Base-by-base conservation (phyloP, 2,797 vertebrate genomes). In the Mus minutoides region DNA sequence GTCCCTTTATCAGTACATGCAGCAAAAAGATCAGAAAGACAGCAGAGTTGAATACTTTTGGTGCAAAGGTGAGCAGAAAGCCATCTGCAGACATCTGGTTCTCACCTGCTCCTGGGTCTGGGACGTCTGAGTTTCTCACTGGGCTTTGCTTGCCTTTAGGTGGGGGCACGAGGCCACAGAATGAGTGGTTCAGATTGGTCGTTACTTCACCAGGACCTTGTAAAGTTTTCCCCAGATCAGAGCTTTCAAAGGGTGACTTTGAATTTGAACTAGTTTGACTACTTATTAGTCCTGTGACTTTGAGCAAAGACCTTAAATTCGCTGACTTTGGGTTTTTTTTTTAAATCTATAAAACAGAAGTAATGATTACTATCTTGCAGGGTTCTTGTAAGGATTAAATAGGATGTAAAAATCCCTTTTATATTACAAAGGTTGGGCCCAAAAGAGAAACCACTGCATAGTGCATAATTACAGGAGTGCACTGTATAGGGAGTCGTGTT, bases 321-420 rank as follows among this genome's bases (percentile, higher is more conserved):
- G 11, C 78, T 69, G 52, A 87, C 64, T 88, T 94, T 93, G 24
- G 22, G 2, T 43, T 92, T 75, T 52, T 77, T 73, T 46, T 80
- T 24, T n/a, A n/a, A 9, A 24, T 92, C 73, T 92, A 1, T 93
- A 78, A 92, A 95, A 67, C 24, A 88, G 64, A 96, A 76, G n/a
- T 88, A 92, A 71, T 80, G 43, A 91, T 95, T 76, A 94, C 79
- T 79, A 60, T 22, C n/a, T 95, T 91, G 19, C n/a, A 58, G 78
- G 26, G 31, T 93, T 80, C 24, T 58, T 96, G n/a, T 86, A 87
- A 93, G 62, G 49, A 94, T 94, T 94, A 94, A 96, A 73, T 95
- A 92, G 87, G 31, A 88, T 58, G 13, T 75, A 85, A 91, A 87
- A 92, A n/a, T 80, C 21, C 16, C 54, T 87, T 91, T 46, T 90